Evolutionary conservation across 2,888 invertebrate species (phyloP).

Genomic region (Syrphus vitripennis): DNA sequence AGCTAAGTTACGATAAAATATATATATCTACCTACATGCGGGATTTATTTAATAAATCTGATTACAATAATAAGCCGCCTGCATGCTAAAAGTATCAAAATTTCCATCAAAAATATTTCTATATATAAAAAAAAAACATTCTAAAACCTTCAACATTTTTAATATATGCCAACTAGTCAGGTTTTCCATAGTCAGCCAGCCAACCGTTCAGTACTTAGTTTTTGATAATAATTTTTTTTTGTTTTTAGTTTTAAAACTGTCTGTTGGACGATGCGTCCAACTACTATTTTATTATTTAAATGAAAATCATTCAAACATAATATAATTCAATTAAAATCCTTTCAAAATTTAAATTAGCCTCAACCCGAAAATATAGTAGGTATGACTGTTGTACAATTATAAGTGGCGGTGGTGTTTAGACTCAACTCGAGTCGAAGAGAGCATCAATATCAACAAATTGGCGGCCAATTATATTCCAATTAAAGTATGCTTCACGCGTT

Average conservation of each 20-base stretch:
- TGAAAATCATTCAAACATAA: constrained; percentile 21
- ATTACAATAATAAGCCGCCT: not conserved
- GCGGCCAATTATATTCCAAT: constrained; percentile 43
- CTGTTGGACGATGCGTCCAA: not conserved
- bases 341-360: constrained; percentile 43
- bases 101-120: not conserved
- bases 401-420: not conserved
- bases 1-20: not conserved
- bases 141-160: not conserved
- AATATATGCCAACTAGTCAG: not conserved
- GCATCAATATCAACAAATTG: constrained; percentile 58
- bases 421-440: not conserved
- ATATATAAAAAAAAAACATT: not conserved
- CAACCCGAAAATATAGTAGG: not conserved
- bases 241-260: not conserved
- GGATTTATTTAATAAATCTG: not conserved
- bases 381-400: not conserved
- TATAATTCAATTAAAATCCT: constrained; percentile 54
- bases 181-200: not conserved
- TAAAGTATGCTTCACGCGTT: constrained; percentile 7
- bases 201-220: not conserved
- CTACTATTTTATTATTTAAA: constrained; percentile 11
- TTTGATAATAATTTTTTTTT: not conserved
- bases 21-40: not conserved
- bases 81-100: not conserved